Evolutionary conservation across 2,888 invertebrate species (phyloP), one percentile per base, ranked within the genome.

Genomic region (Melanophora roralis): DNA sequence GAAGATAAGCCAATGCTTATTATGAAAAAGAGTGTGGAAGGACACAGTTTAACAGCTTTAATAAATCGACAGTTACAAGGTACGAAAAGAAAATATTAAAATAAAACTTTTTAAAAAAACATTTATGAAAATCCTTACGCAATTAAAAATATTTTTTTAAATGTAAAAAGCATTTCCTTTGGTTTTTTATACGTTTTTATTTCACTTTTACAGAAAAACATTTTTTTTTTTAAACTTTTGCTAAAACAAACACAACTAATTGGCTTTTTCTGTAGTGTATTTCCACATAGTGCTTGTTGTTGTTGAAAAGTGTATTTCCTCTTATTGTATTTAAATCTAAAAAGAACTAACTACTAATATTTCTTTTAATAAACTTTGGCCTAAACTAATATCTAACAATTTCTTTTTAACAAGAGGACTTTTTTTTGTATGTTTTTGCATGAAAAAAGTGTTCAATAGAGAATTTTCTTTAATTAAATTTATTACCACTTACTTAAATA

Each of bases 31-130:
- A 88, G 86, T 82, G 86, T 85, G 57, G 95, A 95, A 84, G 94
- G 94, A 65, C 94, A 94, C 81, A 94, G 95, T 83, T 93, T 95
- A 89, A 94, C 95, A 51, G 95, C 95, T 62, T 90, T 95, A 84
- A 93, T 95, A 83, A 95, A 94, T 89, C 90, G 94, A 83, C 95
- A 95, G 90, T 90, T 95, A 82, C 95, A 95, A 93, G 95, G 95
- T 95, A 91, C 89, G 14, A 45, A 47, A 9, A 12, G 2, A 12
- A 23, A 49, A 19, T 2, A 19, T 21, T 14, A 14, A 14, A 19
- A 27, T 27, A 3, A 2, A 36, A 36, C 11, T 3, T 6, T 36
- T 36, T 12, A 40, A 34, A 40, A 45, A 57, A 16, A 57, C 45
- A 45, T 19, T 11, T 7, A 45, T 19, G 0, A 11, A 5, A 16